These are phyloP conservation scores for Lordiphosa andalusiaca DNA, from an alignment of 2,888 invertebrate species.

Conservation along the genomic window DNA sequence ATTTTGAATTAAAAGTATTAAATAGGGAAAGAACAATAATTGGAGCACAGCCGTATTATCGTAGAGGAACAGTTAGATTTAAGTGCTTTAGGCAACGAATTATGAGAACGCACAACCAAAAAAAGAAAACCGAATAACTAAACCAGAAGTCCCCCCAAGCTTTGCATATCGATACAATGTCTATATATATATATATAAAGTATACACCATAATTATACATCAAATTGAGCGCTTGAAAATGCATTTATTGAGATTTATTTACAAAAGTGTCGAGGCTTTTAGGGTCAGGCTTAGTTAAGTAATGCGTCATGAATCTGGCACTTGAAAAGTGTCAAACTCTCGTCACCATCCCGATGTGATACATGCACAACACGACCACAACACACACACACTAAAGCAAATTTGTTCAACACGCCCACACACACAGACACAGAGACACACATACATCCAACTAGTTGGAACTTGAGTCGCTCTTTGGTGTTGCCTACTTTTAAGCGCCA, in stretches of 20 bases:
- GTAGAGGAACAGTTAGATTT: conserved; percentile 13
- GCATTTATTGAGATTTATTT: conserved; percentile 34
- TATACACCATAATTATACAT: conserved; percentile 7
- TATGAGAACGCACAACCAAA: conserved; percentile 7
- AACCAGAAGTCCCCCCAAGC: not conserved
- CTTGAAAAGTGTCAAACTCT: conserved; percentile 24
- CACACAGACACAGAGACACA: conserved; percentile 8
- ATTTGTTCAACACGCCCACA: conserved; percentile 15
- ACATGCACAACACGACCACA: conserved; percentile 7
- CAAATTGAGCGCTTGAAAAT: conserved; percentile 26
- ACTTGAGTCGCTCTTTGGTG: conserved; percentile 28
- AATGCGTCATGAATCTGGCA: conserved; percentile 3
- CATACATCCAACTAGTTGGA: not conserved
- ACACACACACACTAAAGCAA: not conserved
- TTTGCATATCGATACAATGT: conserved; percentile 12
- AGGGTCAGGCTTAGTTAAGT: conserved; percentile 12
- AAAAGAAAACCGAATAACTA: conserved; percentile 9
- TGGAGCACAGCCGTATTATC: conserved; percentile 65
- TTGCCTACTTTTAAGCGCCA: conserved; percentile 50
- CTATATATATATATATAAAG: conserved; percentile 11
- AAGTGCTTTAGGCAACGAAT: conserved; percentile 29
- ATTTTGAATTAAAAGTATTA: conserved; percentile 35
- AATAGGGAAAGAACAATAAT: conserved; percentile 70
- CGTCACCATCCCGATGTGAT: conserved; percentile 9
- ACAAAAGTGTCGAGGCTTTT: conserved; percentile 28